Evolutionary conservation across 2,113 vertebrate genomes (phyloP).

Genomic region (Saguinus midas): DNA sequence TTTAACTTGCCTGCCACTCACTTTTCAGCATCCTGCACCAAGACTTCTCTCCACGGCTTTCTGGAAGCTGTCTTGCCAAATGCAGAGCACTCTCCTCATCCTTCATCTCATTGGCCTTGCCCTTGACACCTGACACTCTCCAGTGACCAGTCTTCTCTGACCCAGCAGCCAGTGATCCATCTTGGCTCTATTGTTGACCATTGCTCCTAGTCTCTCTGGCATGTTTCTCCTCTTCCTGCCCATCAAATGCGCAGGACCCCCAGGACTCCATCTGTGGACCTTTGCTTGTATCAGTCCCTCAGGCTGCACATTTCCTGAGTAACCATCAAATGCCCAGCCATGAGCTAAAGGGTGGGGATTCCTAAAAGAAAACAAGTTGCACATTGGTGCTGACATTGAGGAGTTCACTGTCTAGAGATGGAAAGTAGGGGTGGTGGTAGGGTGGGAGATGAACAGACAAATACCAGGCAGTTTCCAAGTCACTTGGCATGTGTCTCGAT

Average conservation of each 20-base stretch:
- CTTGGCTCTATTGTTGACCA: background rate
- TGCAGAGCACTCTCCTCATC: fast-evolving
- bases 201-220: background rate
- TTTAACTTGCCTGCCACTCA: background rate
- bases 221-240: background rate
- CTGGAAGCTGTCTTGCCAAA: background rate
- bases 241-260: background rate
- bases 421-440: too few species aligned
- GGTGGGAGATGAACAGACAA: fast-evolving
- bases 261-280: too few species aligned
- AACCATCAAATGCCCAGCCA: background rate
- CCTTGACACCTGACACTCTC: background rate
- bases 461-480: background rate
- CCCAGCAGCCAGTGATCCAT: too few species aligned
- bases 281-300: background rate
- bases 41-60: background rate
- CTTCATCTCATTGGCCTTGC: background rate
- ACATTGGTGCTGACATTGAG: background rate
- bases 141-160: background rate
- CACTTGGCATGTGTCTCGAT: background rate
- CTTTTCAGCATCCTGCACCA: background rate
- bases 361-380: background rate
- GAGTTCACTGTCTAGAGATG: background rate
- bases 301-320: background rate
- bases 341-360: background rate